Base-by-base conservation (phyloP, 2,888 invertebrate species). In the Trachelus troglodyta region DNA sequence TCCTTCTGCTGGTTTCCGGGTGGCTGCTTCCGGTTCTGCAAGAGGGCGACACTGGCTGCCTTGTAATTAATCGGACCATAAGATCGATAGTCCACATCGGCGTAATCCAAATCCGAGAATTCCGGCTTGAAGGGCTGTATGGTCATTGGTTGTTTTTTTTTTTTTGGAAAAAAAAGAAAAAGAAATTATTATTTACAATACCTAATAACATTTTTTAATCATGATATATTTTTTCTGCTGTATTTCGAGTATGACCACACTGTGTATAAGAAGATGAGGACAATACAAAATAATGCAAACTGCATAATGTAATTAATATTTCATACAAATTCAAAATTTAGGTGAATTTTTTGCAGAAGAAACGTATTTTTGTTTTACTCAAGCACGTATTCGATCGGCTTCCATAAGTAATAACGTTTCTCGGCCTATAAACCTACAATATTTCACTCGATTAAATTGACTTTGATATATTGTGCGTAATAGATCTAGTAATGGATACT, bases 21-120 rank as follows among this genome's bases (percentile, higher is more conserved):
- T 69, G 79, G 85, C 69, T 84, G 85, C 56, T 87, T 86, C 76
- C 87, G 89, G 73, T 86, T 89, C 79, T 90, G 88, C 34, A 91
- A 85, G 34, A 91, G 86, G 76, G 90, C 91, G 87, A 97, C 94
- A 69, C 97, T 97, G 79, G 97, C 97, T 81, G 96, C 96, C 90
- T 97, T 97, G 93, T 97, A 97, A 93, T 97, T 96, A 91, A 97
- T 97, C 75, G 97, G 97, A 84, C 97, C 97, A 92, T 97, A 97
- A 87, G 96, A 96, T 90, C 96, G 95, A 92, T 97, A 95, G 92
- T 97, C 97, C 87, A 97, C 96, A 92, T 97, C 97, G 81, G 97
- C 97, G 92, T 97, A 97, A 89, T 96, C 96, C 92, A 97, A 93
- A 92, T 97, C 97, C 91, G 94, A 93, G 89, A 93, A 93, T 89